Evolutionary conservation across 2,113 vertebrate genomes (phyloP).

Genomic region (Polyodon spathula): DNA sequence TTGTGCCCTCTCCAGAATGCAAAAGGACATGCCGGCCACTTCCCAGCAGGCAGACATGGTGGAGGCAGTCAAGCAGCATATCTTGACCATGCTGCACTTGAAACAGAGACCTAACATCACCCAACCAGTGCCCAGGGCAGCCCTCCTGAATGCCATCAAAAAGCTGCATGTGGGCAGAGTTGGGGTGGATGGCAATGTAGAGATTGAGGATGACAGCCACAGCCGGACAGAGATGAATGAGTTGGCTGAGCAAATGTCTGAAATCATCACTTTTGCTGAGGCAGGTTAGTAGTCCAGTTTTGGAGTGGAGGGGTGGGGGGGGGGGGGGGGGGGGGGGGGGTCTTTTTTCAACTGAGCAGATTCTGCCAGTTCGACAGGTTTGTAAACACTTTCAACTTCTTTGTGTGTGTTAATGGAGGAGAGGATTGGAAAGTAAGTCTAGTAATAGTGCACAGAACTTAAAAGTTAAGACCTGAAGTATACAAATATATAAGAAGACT

Average conservation of each 20-base stretch:
- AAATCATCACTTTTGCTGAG: constrained; percentile 82
- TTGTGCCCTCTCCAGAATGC: constrained; percentile 69
- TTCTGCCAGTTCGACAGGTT: constrained; percentile 1
- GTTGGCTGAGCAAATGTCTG: constrained; percentile 72
- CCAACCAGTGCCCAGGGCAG: constrained; percentile 86
- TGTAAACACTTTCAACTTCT: neutral
- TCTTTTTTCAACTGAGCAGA: neutral
- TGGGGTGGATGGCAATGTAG: constrained; percentile 83
- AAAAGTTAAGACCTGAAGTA: constrained; percentile 7
- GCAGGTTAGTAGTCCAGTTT: constrained; percentile 52
- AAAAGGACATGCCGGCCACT: constrained; percentile 62
- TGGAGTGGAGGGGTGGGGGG: neutral
- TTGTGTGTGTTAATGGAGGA: constrained; percentile 6
- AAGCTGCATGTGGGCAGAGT: constrained; percentile 93
- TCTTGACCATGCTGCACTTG: constrained; percentile 88
- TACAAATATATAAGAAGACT: neutral
- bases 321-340: neutral
- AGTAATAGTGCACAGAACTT: constrained; percentile 3
- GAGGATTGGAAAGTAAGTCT: neutral
- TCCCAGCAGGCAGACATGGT: constrained; percentile 72
- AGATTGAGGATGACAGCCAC: constrained; percentile 85
- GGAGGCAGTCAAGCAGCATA: constrained; percentile 94
- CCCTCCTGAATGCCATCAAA: constrained; percentile 90
- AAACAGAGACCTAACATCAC: constrained; percentile 92
- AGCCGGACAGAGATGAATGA: constrained; percentile 63